Evolutionary conservation across 2,888 invertebrate species (phyloP), one percentile per base, ranked within the genome.

Genomic region (Volucella bombylans): DNA sequence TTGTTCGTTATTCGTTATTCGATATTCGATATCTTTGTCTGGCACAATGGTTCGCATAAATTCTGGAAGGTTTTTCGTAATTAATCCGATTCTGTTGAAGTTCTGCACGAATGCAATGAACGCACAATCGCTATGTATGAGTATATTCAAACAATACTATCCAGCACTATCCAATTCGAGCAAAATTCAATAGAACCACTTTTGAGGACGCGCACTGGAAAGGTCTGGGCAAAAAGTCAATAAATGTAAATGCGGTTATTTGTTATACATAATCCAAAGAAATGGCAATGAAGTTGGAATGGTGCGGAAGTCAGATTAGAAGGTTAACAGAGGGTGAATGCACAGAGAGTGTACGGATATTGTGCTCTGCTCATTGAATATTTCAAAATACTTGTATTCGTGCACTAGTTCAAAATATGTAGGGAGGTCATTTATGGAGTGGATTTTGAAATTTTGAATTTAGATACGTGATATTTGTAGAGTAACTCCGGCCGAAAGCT

Each of bases 181-280:
- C 9, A 64, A 55, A 69, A 57, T 64, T 50, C n/a, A 78, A 71
- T 71, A 39, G 64, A 62, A 62, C 12, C 77, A n/a, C 15, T 45
- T 10, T 38, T 11, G 11, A 8, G 10, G 31, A 15, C 41, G 8
- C 3, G 23, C 10, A n/a, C 18, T 9, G 14, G 14, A 11, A 45
- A 8, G 64, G 39, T 41, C 45, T 55, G 62, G 55, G 14, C 38
- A 45, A 50, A 64, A 69, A 78, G 78, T 78, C 78, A 64, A 78
- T 78, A 78, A 78, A 71, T 78, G 62, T 41, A 71, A 78, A 78
- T 78, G 61, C 49, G 57, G 69, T 78, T 78, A 69, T 78, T 78
- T 78, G 71, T 69, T 78, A 64, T 57, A 57, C 50, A 64, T 78
- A 78, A 69, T 71, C 78, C 64, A 38, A 23, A 54, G 39, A 47